Conservation (phyloP, 92 coral and sea anemone species). For the Parazoanthus atlanticus region DNA sequence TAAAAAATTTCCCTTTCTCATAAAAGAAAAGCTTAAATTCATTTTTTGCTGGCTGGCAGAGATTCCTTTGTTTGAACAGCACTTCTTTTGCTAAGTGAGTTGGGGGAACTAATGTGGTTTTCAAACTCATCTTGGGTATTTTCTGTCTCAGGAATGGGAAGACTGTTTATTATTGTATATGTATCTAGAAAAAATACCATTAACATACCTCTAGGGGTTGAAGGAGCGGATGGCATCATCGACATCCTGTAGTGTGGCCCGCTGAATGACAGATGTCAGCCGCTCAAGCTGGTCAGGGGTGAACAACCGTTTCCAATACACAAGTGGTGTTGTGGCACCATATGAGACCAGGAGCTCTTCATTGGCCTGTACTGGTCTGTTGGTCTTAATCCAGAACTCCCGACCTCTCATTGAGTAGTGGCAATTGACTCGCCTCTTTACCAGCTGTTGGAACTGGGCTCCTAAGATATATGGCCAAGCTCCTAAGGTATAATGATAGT, state of each 20-base stretch:
- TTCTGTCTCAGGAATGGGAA: slow-evolving; percentile 4
- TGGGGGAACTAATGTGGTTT: slow-evolving; percentile 1
- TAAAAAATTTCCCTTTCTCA: too few relatives aligned
- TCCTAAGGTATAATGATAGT: background rate
- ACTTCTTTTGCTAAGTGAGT: background rate
- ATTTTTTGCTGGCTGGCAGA: background rate
- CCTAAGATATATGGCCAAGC: slow-evolving; percentile 33
- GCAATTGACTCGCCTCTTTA: slow-evolving; percentile 34
- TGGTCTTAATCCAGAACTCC: slow-evolving; percentile 34
- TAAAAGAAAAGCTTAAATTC: too few relatives aligned
- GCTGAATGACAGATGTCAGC: slow-evolving; percentile 37
- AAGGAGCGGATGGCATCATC: slow-evolving; percentile 36
- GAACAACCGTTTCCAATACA: slow-evolving; percentile 37
- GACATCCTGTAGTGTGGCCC: slow-evolving; percentile 40
- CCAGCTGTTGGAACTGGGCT: slow-evolving; percentile 8
- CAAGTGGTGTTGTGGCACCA: slow-evolving; percentile 41
- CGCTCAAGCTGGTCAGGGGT: slow-evolving; percentile 41
- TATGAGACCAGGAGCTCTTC: slow-evolving; percentile 29
- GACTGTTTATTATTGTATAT: background rate
- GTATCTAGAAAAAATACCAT: background rate
- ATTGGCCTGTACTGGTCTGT: slow-evolving; percentile 27
- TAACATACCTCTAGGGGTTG: slow-evolving; percentile 24
- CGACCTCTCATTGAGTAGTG: slow-evolving; percentile 34
- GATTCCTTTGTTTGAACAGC: slow-evolving; percentile 5
- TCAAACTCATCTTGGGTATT: background rate